A percentile compares a stretch with the other conserved stretches of the same genome.
These are phyloP conservation scores for Acanthosepion lycidas DNA, from an alignment of 2,888 invertebrate species.

Conservation along the genomic window DNA sequence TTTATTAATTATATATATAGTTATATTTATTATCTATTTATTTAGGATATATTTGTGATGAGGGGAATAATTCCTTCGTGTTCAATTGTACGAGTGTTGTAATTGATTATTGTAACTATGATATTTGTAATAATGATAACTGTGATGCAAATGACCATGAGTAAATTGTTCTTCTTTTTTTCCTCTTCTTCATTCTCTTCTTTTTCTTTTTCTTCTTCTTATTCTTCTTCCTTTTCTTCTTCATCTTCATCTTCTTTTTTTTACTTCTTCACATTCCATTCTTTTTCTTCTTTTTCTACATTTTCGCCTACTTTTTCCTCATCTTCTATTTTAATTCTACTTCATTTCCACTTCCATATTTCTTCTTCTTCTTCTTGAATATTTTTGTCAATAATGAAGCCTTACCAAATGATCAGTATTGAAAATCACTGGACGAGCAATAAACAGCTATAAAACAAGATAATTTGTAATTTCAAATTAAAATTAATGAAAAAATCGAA, in stretches of 20 bases:
- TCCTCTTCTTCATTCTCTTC: neutral
- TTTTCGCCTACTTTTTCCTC: neutral
- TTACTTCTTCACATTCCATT: neutral
- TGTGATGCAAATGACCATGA: too few relatives aligned
- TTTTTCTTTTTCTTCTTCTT: too few relatives aligned
- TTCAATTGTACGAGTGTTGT: too few relatives aligned
- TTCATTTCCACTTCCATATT: neutral
- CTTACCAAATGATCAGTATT: neutral
- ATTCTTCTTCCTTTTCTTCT: too few relatives aligned
- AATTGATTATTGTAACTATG: too few relatives aligned
- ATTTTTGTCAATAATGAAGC: neutral
- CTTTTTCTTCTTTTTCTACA: neutral
- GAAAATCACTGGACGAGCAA: constrained; percentile 33
- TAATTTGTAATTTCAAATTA: constrained; percentile 23
- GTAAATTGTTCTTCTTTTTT: neutral
- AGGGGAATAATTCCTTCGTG: too few relatives aligned
- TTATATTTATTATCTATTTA: too few relatives aligned
- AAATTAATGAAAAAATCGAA: neutral
- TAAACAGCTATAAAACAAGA: neutral
- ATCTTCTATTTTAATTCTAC: too few relatives aligned
- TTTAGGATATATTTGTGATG: too few relatives aligned
- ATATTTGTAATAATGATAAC: too few relatives aligned
- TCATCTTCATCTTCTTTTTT: neutral
- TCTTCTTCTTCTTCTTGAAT: neutral
- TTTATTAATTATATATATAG: too few relatives aligned